phyloP scores from a whole-genome alignment of 1,140 invertebrate genomes.

The Trachelipus rathkii region DNA sequence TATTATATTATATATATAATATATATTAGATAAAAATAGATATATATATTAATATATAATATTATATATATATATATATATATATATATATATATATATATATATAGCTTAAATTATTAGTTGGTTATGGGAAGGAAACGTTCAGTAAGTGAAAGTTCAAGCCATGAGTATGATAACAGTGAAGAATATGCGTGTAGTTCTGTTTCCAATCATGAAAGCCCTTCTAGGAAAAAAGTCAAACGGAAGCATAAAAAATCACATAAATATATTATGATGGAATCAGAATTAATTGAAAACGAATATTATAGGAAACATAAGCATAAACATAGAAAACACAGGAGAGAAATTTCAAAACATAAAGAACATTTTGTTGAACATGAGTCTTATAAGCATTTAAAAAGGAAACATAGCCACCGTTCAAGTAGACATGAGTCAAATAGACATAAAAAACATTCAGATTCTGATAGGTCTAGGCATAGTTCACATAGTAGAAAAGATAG shows the following conservation, averaged over 20 bases:
- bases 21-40: too few relatives aligned
- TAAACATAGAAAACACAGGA: background rate
- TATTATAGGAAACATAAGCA: background rate
- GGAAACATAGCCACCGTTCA: background rate
- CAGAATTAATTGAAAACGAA: background rate
- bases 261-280: background rate
- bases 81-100: too few relatives aligned
- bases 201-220: background rate
- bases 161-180: background rate
- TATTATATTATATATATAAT: too few relatives aligned
- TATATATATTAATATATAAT: too few relatives aligned
- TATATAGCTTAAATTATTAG: too few relatives aligned
- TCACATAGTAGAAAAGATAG: background rate
- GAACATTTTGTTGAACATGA: background rate
- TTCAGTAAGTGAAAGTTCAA: background rate
- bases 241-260: background rate
- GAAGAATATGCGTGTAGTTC: background rate
- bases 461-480: background rate
- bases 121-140: background rate
- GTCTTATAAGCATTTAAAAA: background rate
- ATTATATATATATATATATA: too few relatives aligned
- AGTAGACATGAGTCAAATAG: background rate
- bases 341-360: background rate
- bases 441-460: background rate
- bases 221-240: background rate